Evolutionary conservation across 2,797 vertebrate species (phyloP), one percentile per base, ranked within the genome.

Genomic region (Gymnoscopelus braueri): DNA sequence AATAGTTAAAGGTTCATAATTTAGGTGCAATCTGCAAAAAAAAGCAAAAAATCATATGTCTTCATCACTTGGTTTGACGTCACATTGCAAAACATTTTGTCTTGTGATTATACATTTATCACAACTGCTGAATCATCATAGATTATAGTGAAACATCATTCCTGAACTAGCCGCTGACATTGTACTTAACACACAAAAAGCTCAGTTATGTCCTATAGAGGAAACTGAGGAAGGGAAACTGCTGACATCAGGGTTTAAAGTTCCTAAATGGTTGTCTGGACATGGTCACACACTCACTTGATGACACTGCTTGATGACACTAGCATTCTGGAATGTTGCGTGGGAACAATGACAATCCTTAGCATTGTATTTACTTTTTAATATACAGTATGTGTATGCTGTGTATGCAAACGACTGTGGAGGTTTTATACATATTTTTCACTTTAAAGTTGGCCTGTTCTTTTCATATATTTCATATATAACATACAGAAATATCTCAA

Each of bases 191-290:
- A 8, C 39, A 44, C 39, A 44, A 8, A 44, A 44, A 8, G 9
- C 7, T 9, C 39, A 39, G 39, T 39, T 39, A 9, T 39, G 39
- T 39, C 39, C 39, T 10, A 69, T 77, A 61, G 72, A 69, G 76
- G 84, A 80, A 84, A 56, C 59, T 6, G 56, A 3, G 0, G 11
- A 11, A 5, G 0, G 2, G 24, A 58, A 78, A 79, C 59, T 0
- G 75, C 75, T 86, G 84, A 86, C 79, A 29, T 63, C 24, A 51
- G 24, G 11, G 12, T 23, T 19, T 35, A 5, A 52, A 7, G 64
- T 74, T 69, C 60, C 53, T 76, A 78, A 65, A 78, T 56, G 58
- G 64, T 63, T 26, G 78, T 83, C 84, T 86, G 81, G 74, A 80
- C 73, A 44, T 0, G 4, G 65, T 78, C 82, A 80, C 80, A 75